These are phyloP conservation scores for Pangasius sanitwongsei DNA, from an alignment of 2,797 vertebrate genomes.

Conservation along the genomic window DNA sequence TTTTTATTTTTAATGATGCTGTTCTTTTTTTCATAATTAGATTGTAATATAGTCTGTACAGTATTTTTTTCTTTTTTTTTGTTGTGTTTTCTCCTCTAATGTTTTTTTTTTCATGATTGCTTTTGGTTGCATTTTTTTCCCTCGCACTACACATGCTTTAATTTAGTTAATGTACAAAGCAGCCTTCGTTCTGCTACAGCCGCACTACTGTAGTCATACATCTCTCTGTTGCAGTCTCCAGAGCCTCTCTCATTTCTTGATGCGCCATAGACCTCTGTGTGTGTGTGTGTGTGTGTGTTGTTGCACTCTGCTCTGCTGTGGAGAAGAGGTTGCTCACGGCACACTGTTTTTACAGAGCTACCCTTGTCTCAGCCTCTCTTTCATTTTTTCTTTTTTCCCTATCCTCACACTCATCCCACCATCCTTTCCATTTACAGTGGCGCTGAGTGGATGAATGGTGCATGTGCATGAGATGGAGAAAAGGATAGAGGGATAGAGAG, in stretches of 20 bases:
- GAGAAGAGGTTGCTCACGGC: constrained; percentile 20
- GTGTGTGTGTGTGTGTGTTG: constrained; percentile 10
- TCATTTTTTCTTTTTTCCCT: neutral
- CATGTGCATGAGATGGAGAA: neutral
- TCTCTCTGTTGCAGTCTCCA: constrained; percentile 39
- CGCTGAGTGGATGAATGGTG: constrained; percentile 6
- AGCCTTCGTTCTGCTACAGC: constrained; percentile 19
- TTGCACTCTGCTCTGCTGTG: constrained; percentile 34
- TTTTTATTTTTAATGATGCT: constrained; percentile 18
- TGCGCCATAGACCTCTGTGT: constrained; percentile 32
- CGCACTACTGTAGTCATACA: constrained; percentile 33
- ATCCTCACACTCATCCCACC: neutral
- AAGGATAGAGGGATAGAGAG: constrained; percentile 25
- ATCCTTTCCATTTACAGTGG: constrained; percentile 15
- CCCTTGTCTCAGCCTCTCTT: neutral
- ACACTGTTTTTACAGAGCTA: constrained; percentile 15
- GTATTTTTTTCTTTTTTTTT: neutral
- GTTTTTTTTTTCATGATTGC: constrained; percentile 32
- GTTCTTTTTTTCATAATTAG: constrained; percentile 17
- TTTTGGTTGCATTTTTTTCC: constrained; percentile 18
- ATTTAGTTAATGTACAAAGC: constrained; percentile 49
- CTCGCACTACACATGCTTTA: constrained; percentile 27
- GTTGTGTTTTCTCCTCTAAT: constrained; percentile 18
- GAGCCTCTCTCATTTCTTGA: constrained; percentile 40
- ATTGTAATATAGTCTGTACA: constrained; percentile 5